Conservation (phyloP, 2,797 vertebrate genomes). For the Peromyscus aztecus region DNA sequence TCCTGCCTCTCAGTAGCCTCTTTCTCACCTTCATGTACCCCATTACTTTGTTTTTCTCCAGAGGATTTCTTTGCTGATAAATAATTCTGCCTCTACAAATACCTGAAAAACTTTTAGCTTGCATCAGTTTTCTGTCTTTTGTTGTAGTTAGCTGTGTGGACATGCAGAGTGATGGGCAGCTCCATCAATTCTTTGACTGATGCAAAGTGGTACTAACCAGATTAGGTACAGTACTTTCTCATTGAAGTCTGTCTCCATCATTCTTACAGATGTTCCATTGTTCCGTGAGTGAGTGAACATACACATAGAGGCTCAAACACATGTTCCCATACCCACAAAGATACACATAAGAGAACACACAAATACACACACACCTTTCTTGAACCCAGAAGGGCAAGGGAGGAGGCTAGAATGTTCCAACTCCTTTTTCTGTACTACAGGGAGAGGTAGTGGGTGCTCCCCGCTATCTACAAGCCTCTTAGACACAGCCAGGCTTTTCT, state of each 20-base stretch:
- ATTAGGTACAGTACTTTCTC: not conserved
- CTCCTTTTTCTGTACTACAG: not conserved
- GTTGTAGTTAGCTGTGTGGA: not conserved
- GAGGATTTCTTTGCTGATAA: not conserved
- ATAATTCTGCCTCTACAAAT: not conserved
- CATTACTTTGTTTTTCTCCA: not conserved
- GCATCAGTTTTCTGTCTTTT: not conserved
- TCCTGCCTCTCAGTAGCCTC: not conserved
- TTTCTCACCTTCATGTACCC: not conserved
- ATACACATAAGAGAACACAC: not conserved
- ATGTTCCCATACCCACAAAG: not conserved
- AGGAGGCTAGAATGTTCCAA: fast-evolving
- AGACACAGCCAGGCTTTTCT: not conserved
- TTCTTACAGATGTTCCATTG: not conserved
- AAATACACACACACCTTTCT: not conserved
- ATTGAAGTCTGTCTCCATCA: not conserved
- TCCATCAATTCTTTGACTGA: not conserved
- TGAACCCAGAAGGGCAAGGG: not conserved
- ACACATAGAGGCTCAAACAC: not conserved
- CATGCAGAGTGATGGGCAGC: not conserved
- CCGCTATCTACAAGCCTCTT: not conserved
- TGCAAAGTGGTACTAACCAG: not conserved
- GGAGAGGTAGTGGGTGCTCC: too few relatives aligned
- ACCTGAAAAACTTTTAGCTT: fast-evolving
- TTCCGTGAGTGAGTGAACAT: not conserved